Evolutionary conservation across 1,140 invertebrate genomes (phyloP), one percentile per base, ranked within the genome.

Genomic region (Solenopsis invicta): DNA sequence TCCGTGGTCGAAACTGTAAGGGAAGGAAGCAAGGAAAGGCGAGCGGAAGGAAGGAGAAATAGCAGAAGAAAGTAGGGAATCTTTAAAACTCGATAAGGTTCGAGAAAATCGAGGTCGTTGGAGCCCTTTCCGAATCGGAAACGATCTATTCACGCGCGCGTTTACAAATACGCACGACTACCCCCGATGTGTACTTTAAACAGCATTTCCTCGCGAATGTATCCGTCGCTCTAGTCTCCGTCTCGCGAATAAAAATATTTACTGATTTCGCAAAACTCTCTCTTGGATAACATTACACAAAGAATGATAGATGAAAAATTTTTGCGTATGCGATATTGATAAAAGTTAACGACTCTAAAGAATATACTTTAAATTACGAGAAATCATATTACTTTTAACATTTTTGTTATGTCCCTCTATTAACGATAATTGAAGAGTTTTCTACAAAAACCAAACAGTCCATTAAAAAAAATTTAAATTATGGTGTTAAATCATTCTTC

Each of bases 41-140:
- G 54, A 67, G 18, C 21, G 59, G 62, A 56, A 72, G 72, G 45
- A 34, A 67, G 41, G 29, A 80, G 45, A 80, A 29, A 54, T 62
- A 21, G 66, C n/a, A 78, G 24, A 59, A 41, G 34, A 62, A 50
- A 76, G 18, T 18, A 45, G 71, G 50, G 72, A 82, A 88, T 88
- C 88, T 90, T 88, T 54, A 66, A 85, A 90, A 90, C 75, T 88
- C 85, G 85, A 89, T 87, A 88, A 90, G 62, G n/a, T 80, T 71
- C 45, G n/a, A 37, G 82, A 74, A 81, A 77, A 82, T 76, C 56
- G 41, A 66, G 67, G 41, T 56, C 6, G 41, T 48, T 37, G 16
- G 37, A 62, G 24, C 59, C 62, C 80, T 29, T 56, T 10, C 16
- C 37, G 48, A 61, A 64, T 84, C 66, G 59, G 71, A 71, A 67